Evolutionary conservation across 2,797 vertebrate genomes (phyloP), one percentile per base, ranked within the genome.

Genomic region (Nothura maculosa): DNA sequence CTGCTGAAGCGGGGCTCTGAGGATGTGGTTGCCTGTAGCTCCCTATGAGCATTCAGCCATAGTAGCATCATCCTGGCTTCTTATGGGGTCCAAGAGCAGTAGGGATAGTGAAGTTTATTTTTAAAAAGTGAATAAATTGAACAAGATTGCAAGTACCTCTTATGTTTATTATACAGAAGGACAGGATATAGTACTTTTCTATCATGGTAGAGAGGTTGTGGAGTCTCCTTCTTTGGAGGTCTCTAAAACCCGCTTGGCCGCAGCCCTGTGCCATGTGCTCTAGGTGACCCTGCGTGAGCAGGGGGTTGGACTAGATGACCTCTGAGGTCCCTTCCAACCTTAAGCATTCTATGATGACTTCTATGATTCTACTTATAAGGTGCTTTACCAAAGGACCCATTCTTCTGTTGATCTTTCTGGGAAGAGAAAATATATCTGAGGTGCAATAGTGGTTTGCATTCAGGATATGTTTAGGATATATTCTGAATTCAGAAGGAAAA

Each of bases 81-180:
- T 48, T 12, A n/a, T 16, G 28, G 48, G 30, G 48, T 68, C 48
- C 77, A 78, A 85, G 17, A 20, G 88, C 60, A 12, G 48, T 19
- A 54, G 52, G 17, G 27, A 6, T 19, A n/a, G 28, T 19, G 17
- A 28, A 54, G 27, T 54, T 54, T 54, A 54, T 54, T 50, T 50
- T 27, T 11, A 28, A 60, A 60, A 5, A 22, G 0, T 2, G 0
- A 14, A 36, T 73, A 15, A 14, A 24, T 8, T 10, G 54, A 25
- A 13, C 5, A 21, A 24, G 10, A 0, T 6, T 22, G 24, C 64
- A 3, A 12, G 50, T 38, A 40, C n/a, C n/a, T n/a, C n/a, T n/a
- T n/a, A n/a, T n/a, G n/a, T n/a, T n/a, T n/a, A n/a, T n/a, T n/a
- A n/a, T n/a, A n/a, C n/a, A n/a, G n/a, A n/a, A n/a, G n/a, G n/a